Evolutionary conservation across 2,113 vertebrate species (phyloP), one percentile per base, ranked within the genome.

Genomic region (Cyrtonyx montezumae): DNA sequence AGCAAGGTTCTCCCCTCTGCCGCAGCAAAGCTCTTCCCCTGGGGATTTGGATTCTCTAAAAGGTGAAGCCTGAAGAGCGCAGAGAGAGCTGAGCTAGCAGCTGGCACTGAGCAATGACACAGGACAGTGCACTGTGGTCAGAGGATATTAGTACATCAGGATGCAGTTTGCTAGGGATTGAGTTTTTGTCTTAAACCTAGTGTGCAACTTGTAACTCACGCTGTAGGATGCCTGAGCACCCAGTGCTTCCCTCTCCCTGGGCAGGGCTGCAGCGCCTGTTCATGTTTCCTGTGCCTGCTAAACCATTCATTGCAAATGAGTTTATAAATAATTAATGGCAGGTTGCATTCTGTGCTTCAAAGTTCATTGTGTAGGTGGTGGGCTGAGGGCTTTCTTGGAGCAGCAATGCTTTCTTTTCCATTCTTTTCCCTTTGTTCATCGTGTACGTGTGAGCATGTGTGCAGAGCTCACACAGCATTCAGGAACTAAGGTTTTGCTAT

Each of bases 291-390:
- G 92, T 92, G 89, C 77, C 88, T 95, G 78, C 87, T 92, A 95
- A 95, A 84, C 79, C 74, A 71, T 90, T 96, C 91, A 23, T 19
- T 93, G 91, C 69, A 93, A 91, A 96, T 95, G 85, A 95, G 92
- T 51, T 89, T 79, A 93, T 95, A 95, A 93, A 96, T 95, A 96
- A 95, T 96, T 93, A 92, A 96, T 91, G 8, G 88, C 23, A 3
- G 66, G 78, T 8, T 94, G 86, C 84, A 77, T 79, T 93, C 88
- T 76, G 62, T 36, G 87, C 95, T 94, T 92, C 34, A 77, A 94
- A 95, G 94, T 92, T 95, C 88, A 91, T 42, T 0, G 46, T 63
- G 94, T 96, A 88, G 91, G 94, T 87, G 88, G 91, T 58, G 45
- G 77, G 84, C 73, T 90, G 90, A 91, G 83, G 83, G 70, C 88